Evolutionary conservation across 2,888 invertebrate genomes (phyloP), one percentile per base, ranked within the genome.

Genomic region (Eledone cirrhosa): DNA sequence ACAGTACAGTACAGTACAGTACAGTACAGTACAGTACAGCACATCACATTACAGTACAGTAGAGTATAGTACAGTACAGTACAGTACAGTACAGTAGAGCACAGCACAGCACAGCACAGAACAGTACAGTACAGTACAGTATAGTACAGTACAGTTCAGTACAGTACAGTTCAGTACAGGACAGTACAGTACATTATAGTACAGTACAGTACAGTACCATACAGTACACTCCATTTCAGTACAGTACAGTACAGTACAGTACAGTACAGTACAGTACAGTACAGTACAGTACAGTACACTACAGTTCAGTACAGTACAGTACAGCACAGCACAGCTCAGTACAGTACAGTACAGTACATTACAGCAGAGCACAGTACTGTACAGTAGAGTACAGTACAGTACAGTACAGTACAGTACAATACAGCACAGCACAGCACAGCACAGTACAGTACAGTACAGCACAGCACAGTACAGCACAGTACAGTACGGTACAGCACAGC

Each of bases 91-190:
- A 53, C 65, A 79, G 67, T 67, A 80, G 59, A 79, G 65, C 67
- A 79, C 22, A 78, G 53, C 19, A 53, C 14, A 53, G 53, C 19
- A 80, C 77, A 80, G 74, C 78, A 80, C 48, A 80, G 74, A 78
- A 80, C 59, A 80, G 80, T 74, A 78, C 72, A 80, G 79, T 79
- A 80, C 72, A 80, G 80, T 79, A 72, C 53, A 80, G 79, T 79
- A 80, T 33, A 78, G 80, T 79, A 80, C 27, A 80, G 78, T 79
- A 80, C 31, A 80, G 79, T 78, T 72, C 31, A 80, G 79, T 79
- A 80, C 53, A 78, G 80, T 78, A 72, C 31, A 78, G 79, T 79
- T 72, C 72, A 80, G 78, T 78, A 78, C 48, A 80, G 78, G 77
- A 80, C 33, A 80, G 80, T 79, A 69, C 48, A 80, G 79, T 79